Conservation (phyloP, 2,113 vertebrate genomes). For the Microtus pennsylvanicus region DNA sequence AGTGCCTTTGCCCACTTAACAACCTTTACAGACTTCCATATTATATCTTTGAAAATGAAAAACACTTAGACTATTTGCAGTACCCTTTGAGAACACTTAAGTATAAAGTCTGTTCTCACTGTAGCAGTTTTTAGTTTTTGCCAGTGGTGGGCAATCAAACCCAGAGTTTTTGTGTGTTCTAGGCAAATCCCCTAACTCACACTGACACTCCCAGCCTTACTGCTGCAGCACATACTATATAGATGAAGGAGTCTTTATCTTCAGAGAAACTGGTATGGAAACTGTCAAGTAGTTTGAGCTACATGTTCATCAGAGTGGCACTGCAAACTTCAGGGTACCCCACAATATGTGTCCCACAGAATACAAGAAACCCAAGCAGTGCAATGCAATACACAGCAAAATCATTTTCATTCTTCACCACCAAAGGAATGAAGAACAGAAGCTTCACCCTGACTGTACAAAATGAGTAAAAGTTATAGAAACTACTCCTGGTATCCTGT, state of each 20-base stretch:
- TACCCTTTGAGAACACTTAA: neutral
- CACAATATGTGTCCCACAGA: neutral
- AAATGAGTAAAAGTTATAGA: constrained; percentile 43
- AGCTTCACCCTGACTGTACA: neutral
- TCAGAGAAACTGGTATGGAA: neutral
- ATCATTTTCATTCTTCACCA: constrained; percentile 37
- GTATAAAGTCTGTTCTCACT: neutral
- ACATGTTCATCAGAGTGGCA: neutral
- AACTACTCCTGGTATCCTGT: neutral
- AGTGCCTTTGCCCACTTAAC: neutral
- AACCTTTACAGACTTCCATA: neutral
- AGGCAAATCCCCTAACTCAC: neutral
- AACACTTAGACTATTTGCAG: neutral
- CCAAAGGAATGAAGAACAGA: constrained; percentile 29
- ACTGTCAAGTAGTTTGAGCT: neutral
- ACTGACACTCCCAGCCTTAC: neutral
- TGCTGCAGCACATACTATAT: neutral
- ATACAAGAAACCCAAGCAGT: constrained; percentile 1
- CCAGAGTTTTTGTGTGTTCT: neutral
- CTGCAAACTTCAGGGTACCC: neutral
- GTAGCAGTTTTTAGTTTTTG: neutral
- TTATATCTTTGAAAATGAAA: neutral
- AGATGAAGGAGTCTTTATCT: neutral
- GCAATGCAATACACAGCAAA: constrained; percentile 18
- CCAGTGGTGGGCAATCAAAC: neutral